These are phyloP conservation scores for Drosophila triauraria DNA, from an alignment of 1,140 invertebrate species.

Conservation along the genomic window DNA sequence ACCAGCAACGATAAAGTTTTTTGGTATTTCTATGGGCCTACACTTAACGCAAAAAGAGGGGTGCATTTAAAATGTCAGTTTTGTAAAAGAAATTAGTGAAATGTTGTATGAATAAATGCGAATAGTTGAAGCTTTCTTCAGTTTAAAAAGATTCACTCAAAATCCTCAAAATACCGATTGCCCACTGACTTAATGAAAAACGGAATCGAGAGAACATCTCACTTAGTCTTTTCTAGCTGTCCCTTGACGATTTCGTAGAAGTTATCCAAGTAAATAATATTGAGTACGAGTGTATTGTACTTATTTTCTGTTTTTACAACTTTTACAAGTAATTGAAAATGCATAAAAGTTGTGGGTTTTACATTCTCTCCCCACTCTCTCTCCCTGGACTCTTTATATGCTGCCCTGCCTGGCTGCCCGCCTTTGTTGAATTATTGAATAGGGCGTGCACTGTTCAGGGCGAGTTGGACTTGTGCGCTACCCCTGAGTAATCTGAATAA, in stretches of 20 bases:
- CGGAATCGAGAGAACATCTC: too few relatives aligned
- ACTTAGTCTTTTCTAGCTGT: too few relatives aligned
- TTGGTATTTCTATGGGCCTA: slow-evolving; percentile 6
- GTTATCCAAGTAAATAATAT: neutral
- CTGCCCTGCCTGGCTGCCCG: slow-evolving; percentile 1
- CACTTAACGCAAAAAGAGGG: neutral
- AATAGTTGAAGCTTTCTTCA: too few relatives aligned
- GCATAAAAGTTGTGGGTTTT: slow-evolving; percentile 62
- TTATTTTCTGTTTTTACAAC: slow-evolving; percentile 37
- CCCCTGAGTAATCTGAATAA: slow-evolving; percentile 51
- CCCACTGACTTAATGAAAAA: too few relatives aligned
- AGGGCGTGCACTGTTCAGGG: slow-evolving; percentile 60
- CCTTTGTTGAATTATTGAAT: slow-evolving; percentile 80
- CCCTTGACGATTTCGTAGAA: neutral
- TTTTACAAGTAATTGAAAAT: slow-evolving; percentile 73
- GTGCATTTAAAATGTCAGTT: neutral
- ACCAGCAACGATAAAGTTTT: slow-evolving; percentile 46
- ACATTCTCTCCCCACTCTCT: neutral
- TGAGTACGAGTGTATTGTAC: slow-evolving; percentile 4
- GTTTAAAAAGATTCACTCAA: too few relatives aligned
- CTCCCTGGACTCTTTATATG: slow-evolving; percentile 9
- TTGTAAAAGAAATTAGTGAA: neutral
- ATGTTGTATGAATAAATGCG: neutral
- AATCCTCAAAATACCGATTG: too few relatives aligned
- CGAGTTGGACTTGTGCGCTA: slow-evolving; percentile 51